These are phyloP conservation scores for Hapalemur alaotrensis DNA, from an alignment of 2,797 vertebrate species.

Conservation along the genomic window DNA sequence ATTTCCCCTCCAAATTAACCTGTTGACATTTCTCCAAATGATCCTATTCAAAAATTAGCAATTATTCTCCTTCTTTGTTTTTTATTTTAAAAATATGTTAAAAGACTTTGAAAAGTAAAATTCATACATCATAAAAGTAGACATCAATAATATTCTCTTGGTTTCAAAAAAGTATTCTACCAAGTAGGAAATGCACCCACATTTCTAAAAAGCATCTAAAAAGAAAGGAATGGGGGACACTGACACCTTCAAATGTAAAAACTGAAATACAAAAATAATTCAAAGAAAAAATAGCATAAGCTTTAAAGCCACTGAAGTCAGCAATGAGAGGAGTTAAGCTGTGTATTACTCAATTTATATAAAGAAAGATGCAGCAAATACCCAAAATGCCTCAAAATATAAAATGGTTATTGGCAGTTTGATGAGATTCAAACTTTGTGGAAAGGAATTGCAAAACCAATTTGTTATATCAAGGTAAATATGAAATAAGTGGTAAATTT, in stretches of 20 bases:
- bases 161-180: neutral
- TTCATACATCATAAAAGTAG: neutral
- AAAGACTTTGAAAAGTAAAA: slow-evolving; percentile 42
- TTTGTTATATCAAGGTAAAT: slow-evolving; percentile 67
- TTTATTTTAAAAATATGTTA: slow-evolving; percentile 7
- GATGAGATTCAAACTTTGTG: slow-evolving; percentile 52
- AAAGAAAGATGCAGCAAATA: slow-evolving; percentile 49
- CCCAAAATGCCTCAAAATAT: slow-evolving; percentile 58
- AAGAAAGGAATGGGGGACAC: neutral
- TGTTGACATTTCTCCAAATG: slow-evolving; percentile 52
- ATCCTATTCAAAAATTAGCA: slow-evolving; percentile 8
- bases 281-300: neutral
- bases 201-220: slow-evolving; percentile 1
- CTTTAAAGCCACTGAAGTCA: slow-evolving; percentile 15
- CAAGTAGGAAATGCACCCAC: neutral
- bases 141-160: neutral
- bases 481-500: slow-evolving; percentile 66
- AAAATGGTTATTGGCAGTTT: slow-evolving; percentile 66
- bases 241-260: slow-evolving; percentile 4
- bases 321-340: neutral
- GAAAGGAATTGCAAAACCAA: slow-evolving; percentile 53
- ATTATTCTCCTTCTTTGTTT: neutral
- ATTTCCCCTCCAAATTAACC: slow-evolving; percentile 63
- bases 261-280: neutral
- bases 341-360: slow-evolving; percentile 51